Conservation (phyloP, 2,113 vertebrate genomes). For the Eupsittula cactorum region DNA sequence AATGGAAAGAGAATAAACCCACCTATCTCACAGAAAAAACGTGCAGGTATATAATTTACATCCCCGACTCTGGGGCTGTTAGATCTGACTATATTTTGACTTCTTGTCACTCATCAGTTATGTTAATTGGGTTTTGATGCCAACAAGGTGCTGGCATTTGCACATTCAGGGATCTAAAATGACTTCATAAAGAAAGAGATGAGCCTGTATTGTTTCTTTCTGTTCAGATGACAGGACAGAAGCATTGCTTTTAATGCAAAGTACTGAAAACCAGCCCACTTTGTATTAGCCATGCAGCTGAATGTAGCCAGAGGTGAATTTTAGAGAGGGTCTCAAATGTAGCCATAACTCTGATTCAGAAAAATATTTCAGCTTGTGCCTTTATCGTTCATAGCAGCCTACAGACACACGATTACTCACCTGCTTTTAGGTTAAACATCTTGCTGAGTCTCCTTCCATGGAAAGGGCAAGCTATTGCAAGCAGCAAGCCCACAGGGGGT, state of each 20-base stretch:
- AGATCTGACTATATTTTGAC: slow-evolving; percentile 37
- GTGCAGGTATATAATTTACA: not conserved
- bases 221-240: not conserved
- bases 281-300: not conserved
- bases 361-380: not conserved
- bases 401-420: not conserved
- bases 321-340: not conserved
- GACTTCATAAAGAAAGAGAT: not conserved
- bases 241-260: not conserved
- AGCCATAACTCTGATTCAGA: not conserved
- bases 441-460: not conserved
- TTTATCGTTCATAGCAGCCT: not conserved
- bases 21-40: slow-evolving; percentile 20
- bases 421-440: not conserved
- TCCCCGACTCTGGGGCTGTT: not conserved
- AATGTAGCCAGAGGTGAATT: not conserved
- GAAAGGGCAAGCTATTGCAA: not conserved
- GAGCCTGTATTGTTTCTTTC: not conserved
- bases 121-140: slow-evolving; percentile 22
- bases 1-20: slow-evolving; percentile 29
- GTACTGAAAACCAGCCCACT: not conserved
- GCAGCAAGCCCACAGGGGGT: not conserved
- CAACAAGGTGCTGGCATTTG: not conserved
- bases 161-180: not conserved
- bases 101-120: slow-evolving; percentile 18